Evolutionary conservation across 2,888 invertebrate species (phyloP), one percentile per base, ranked within the genome.

Genomic region (Ectemnius continuus): DNA sequence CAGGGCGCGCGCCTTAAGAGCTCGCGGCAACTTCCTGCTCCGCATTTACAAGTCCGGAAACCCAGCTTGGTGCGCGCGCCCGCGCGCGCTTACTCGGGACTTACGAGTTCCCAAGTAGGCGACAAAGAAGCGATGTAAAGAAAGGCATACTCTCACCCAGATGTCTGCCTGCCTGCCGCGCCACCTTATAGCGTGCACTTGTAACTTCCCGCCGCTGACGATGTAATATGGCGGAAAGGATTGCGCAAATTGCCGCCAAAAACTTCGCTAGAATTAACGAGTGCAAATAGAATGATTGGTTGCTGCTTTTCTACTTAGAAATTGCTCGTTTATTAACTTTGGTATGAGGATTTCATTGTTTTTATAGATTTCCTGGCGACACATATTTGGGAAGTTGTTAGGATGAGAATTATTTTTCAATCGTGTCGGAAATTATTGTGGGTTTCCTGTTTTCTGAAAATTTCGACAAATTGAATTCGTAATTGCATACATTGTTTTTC

Each of bases 21-120:
- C 52, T 52, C 52, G 52, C 52, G 52, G 16, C n/a, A 52, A 52
- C 52, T 52, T 52, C 52, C 14, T 14, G n/a, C 14, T 13, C 52
- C 36, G 36, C 52, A 52, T 52, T 52, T 52, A 16, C 16, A 52
- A 52, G 52, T 52, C 11, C 16, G 52, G 52, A 52, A 52, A 5
- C 52, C 52, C 52, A 6, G 16, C 14, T 16, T 16, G 36, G 36
- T 36, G 1, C 36, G 36, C 36, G 36, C 36, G 5, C 36, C 28
- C 28, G 36, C 36, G 5, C 36, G 36, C 36, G 11, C 36, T 36
- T 36, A 11, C 8, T 11, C 14, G 13, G 52, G 52, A 52, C n/a
- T 52, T 52, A 52, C 52, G 52, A 52, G 52, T 52, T 52, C n/a
- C 16, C 52, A 52, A 52, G 52, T 47, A 47, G 47, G 4, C 47